Evolutionary conservation across 2,888 invertebrate genomes (phyloP).

Genomic region (Eupithecia abbreviata): DNA sequence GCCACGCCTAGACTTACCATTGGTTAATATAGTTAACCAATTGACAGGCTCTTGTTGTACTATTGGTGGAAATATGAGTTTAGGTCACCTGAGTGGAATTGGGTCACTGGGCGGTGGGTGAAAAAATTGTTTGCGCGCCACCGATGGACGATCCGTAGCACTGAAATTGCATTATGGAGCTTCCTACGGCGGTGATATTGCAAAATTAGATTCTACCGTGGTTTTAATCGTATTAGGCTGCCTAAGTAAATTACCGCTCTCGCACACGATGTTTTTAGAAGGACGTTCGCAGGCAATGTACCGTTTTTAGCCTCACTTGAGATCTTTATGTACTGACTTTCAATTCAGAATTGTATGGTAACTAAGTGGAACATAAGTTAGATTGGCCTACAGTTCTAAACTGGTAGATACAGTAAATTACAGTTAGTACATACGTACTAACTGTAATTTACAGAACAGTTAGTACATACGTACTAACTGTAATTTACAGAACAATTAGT

Average conservation of each 20-base stretch:
- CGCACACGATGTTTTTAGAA: neutral
- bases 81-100: constrained; percentile 69
- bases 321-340: neutral
- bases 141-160: constrained; percentile 36
- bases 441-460: too few species aligned
- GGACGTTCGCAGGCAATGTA: neutral
- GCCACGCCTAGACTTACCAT: constrained; percentile 82
- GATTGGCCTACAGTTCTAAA: neutral
- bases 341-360: neutral
- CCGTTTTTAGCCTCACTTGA: neutral
- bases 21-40: constrained; percentile 83
- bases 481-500: too few species aligned
- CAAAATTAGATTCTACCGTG: constrained; percentile 35
- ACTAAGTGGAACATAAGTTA: neutral
- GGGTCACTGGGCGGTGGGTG: constrained; percentile 65
- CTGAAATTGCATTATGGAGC: constrained; percentile 34
- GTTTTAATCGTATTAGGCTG: constrained; percentile 33
- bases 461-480: too few species aligned
- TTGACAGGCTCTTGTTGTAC: constrained; percentile 75
- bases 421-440: too few species aligned
- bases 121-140: constrained; percentile 47
- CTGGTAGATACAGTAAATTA: neutral
- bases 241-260: constrained; percentile 23
- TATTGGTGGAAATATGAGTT: constrained; percentile 72
- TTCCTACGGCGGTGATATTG: constrained; percentile 35